Base-by-base conservation (phyloP, 1,140 invertebrate genomes). In the Pararge aegeria region DNA sequence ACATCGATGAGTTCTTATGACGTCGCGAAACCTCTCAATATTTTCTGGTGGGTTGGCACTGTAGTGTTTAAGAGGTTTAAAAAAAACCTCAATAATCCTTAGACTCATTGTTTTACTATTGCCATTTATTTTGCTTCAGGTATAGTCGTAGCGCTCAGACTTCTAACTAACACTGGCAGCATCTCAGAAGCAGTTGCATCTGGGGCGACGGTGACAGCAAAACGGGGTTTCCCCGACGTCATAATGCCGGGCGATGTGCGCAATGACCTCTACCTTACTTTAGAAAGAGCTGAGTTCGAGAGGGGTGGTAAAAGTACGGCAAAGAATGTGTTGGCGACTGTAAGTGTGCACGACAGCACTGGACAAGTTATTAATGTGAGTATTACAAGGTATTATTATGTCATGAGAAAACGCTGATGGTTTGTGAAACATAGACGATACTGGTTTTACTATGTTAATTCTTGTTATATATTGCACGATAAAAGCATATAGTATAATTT, bases 201-300 rank as follows among this genome's bases (percentile, higher is more conserved):
- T 69, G 96, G 96, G 61, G 94, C 96, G 12, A 94, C 95, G 9
- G 89, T 97, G 13, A 97, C 97, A 4, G 94, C 94, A 48, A 98
- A 98, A 85, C 92, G 97, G 38, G 97, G 97, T 0, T 98, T 98
- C 80, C 95, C 97, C 30, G 97, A 98, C 90, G 94, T 98, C 24
- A 98, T 99, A 57, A 98, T 98, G 95, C 97, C 98, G 0, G 97
- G 98, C 15, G 97, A 97, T 82, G 95, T 97, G 1, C 94, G 97
- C 72, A 99, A 99, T 90, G 98, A 99, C 90, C 90, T 99, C n/a
- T 98, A 98, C 79, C 82, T 98, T 15, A 96, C 94, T 4, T 75
- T 99, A 49, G 95, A 96, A 65, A 92, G 93, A 29, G 97, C 95
- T 0, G 97, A 98, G 78, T 98, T 98, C 82, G 97, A 98, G 78